Conservation (phyloP, 2,888 invertebrate species). For the Lepidonotus clava region DNA sequence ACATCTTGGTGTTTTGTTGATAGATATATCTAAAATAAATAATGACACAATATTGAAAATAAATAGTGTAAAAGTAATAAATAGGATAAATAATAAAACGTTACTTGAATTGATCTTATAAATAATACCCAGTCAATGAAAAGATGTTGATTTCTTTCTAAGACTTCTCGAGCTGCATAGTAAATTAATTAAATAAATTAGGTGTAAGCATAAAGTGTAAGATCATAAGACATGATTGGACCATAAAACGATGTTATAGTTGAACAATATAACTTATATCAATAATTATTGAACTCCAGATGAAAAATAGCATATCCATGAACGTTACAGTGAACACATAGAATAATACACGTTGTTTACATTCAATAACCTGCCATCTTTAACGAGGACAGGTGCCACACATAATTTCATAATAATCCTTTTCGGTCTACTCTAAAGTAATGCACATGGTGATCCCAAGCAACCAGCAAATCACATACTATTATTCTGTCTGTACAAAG, state of each 20-base stretch:
- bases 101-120: background rate
- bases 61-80: slow-evolving; percentile 34
- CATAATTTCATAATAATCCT: background rate
- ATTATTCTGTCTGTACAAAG: too few relatives aligned
- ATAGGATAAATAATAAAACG: background rate
- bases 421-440: background rate
- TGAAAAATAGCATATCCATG: too few relatives aligned
- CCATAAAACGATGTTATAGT: too few relatives aligned
- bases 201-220: background rate
- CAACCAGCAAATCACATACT: slow-evolving; percentile 36
- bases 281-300: too few relatives aligned
- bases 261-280: too few relatives aligned
- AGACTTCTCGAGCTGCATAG: too few relatives aligned
- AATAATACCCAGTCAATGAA: background rate
- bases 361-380: too few relatives aligned
- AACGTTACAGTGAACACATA: too few relatives aligned
- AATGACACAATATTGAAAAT: background rate
- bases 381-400: background rate
- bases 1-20: background rate
- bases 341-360: too few relatives aligned
- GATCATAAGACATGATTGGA: background rate
- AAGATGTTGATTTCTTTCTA: too few relatives aligned
- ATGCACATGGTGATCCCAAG: slow-evolving; percentile 45
- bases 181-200: background rate
- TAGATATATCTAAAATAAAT: background rate